Conservation (phyloP, 1,140 invertebrate genomes). For the Rhopalosiphum padi region DNA sequence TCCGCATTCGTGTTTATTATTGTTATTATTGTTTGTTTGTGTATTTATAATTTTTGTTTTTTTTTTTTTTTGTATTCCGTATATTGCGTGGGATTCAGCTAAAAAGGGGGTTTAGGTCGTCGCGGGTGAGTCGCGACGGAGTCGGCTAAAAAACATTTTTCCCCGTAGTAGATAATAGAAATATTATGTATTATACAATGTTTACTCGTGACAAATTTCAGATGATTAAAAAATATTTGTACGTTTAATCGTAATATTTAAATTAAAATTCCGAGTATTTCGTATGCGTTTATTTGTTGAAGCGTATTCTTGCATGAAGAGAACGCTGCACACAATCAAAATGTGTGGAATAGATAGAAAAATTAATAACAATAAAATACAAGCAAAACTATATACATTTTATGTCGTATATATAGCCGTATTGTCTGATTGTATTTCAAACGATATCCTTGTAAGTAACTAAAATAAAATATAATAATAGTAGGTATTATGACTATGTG, state of each 20-base stretch:
- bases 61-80: neutral
- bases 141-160: neutral
- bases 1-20: constrained; percentile 14
- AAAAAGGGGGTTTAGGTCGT: neutral
- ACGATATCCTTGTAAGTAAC: neutral
- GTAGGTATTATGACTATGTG: neutral
- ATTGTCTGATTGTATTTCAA: neutral
- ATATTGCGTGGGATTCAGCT: neutral
- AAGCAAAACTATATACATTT: neutral
- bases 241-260: neutral
- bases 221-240: neutral
- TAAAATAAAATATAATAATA: neutral
- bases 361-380: neutral
- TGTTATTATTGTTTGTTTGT: neutral
- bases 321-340: neutral
- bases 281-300: neutral
- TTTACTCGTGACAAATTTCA: neutral
- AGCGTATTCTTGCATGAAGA: neutral
- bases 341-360: neutral
- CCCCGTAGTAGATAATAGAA: too few species aligned
- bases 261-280: neutral
- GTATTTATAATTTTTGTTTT: neutral
- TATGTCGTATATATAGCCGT: neutral
- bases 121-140: neutral
- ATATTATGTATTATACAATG: neutral